These are phyloP conservation scores for Spialia ferax DNA, from an alignment of 2,888 invertebrate genomes.

Conservation along the genomic window DNA sequence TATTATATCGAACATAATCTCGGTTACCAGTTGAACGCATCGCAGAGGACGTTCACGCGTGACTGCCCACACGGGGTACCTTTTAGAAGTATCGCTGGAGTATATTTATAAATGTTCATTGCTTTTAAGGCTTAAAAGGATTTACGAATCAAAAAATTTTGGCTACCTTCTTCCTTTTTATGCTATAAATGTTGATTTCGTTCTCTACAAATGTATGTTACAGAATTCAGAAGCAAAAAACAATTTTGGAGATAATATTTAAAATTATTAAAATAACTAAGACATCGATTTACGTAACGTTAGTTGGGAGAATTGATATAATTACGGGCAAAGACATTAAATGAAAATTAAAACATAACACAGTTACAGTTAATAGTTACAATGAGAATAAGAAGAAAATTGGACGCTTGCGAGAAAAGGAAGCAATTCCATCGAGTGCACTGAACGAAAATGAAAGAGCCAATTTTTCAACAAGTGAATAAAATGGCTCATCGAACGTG, in stretches of 20 bases:
- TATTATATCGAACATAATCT: slow-evolving; percentile 27
- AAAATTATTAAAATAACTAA: too few species aligned
- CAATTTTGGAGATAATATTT: too few species aligned
- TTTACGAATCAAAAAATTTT: slow-evolving; percentile 1
- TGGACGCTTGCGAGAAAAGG: neutral
- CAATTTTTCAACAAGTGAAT: slow-evolving; percentile 51
- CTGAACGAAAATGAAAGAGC: slow-evolving; percentile 15
- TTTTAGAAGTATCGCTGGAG: slow-evolving; percentile 16
- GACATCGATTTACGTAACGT: too few species aligned
- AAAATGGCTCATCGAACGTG: slow-evolving; percentile 42
- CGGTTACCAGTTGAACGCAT: slow-evolving; percentile 23
- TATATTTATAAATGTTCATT: slow-evolving; percentile 11
- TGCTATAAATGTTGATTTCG: neutral
- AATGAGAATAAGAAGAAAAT: neutral
- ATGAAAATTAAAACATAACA: too few species aligned
- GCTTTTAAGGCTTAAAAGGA: slow-evolving; percentile 8
- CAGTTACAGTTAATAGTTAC: neutral
- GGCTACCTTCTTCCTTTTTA: neutral
- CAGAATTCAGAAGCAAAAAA: neutral
- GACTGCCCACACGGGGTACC: slow-evolving; percentile 11
- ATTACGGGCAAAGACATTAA: too few species aligned
- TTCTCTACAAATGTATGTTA: neutral
- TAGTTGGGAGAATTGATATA: too few species aligned
- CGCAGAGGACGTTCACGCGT: slow-evolving; percentile 25
- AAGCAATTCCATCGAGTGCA: slow-evolving; percentile 21